phyloP scores from a whole-genome alignment of 2,888 invertebrate species.

The Sarcophaga carnaria region DNA sequence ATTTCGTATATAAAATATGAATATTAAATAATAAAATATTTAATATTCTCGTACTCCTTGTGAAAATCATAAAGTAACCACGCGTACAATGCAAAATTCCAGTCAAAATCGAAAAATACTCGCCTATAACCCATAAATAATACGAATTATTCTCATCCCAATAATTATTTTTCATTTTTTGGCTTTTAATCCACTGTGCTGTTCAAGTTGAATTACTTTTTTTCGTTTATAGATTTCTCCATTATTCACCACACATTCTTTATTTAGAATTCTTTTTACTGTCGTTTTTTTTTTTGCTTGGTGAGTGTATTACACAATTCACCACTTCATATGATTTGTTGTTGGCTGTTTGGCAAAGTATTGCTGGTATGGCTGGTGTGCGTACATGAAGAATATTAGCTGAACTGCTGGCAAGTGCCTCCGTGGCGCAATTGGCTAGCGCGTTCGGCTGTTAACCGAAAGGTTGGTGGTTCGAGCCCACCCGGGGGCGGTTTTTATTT shows the following conservation, averaged over 20 bases:
- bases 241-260: neutral
- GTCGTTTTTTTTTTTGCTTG: neutral
- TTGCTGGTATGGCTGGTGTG: neutral
- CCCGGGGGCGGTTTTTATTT: slow-evolving; percentile 91
- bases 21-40: no score
- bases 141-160: neutral
- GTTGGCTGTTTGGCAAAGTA: neutral
- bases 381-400: neutral
- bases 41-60: no score
- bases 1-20: no score
- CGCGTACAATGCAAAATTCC: no score
- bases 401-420: slow-evolving; percentile 72
- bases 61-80: no score
- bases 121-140: neutral
- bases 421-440: slow-evolving; percentile 98
- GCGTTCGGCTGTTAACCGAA: slow-evolving; percentile 99
- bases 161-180: neutral
- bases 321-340: slow-evolving; percentile 18
- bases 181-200: neutral
- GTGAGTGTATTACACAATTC: slow-evolving; percentile 12
- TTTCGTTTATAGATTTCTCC: neutral
- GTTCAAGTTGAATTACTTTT: neutral
- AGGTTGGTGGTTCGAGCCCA: slow-evolving; percentile 99
- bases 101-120: no score
- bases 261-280: neutral